These are phyloP conservation scores for Andrena praecox DNA, from an alignment of 2,888 invertebrate genomes.

Conservation along the genomic window DNA sequence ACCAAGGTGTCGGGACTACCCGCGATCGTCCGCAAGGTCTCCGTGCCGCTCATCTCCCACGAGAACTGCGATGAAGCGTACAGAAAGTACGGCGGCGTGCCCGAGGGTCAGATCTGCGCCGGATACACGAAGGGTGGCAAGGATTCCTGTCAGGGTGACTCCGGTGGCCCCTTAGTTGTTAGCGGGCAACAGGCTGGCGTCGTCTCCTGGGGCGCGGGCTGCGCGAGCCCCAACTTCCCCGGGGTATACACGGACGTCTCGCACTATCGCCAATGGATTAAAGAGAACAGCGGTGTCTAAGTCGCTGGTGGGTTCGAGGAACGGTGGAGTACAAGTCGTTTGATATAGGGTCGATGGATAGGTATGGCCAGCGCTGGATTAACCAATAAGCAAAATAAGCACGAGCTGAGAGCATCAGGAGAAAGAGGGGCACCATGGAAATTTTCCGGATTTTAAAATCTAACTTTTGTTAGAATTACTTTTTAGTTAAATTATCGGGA, in stretches of 20 bases:
- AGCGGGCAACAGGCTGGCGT: conserved; percentile 72
- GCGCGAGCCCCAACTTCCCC: conserved; percentile 85
- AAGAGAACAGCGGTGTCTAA: conserved; percentile 25
- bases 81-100: conserved; percentile 51
- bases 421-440: no score
- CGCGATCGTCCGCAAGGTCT: conserved; percentile 85
- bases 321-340: not conserved
- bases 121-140: conserved; percentile 87
- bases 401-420: no score
- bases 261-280: conserved; percentile 84
- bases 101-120: conserved; percentile 86
- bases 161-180: conserved; percentile 77
- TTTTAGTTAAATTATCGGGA: no score
- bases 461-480: no score
- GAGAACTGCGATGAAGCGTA: conserved; percentile 86
- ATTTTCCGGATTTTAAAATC: no score
- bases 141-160: conserved; percentile 79
- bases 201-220: conserved; percentile 86
- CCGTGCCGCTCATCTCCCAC: conserved; percentile 86
- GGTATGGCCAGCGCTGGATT: not conserved
- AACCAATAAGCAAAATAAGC: no score
- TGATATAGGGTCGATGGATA: not conserved
- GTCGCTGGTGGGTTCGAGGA: not conserved
- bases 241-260: conserved; percentile 86
- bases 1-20: conserved; percentile 24